Percentiles rank a stretch among this genome's conserved stretches.
Conservation (phyloP, 2,113 vertebrate species). For the Notarius lentiginosus region DNA sequence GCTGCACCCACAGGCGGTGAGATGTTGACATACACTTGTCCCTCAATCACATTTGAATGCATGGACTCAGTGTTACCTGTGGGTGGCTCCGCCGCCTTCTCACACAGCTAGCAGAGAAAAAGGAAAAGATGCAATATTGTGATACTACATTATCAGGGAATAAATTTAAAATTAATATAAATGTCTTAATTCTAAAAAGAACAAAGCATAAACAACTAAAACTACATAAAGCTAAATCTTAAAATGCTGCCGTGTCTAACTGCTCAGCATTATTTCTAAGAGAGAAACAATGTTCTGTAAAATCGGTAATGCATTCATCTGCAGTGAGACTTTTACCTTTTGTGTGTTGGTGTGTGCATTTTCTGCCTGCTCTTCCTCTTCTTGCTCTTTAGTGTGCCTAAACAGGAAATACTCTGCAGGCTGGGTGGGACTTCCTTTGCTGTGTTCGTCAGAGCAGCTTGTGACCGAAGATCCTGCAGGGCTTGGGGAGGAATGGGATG, state of each 20-base stretch:
- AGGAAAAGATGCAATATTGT: not conserved
- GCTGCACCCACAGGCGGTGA: constrained; percentile 78
- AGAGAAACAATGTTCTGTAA: not conserved
- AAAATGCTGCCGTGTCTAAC: not conserved
- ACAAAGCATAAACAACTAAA: not conserved
- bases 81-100: not conserved
- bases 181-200: not conserved
- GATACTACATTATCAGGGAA: not conserved
- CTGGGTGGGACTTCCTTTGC: constrained; percentile 84
- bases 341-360: constrained; percentile 34
- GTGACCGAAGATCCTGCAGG: constrained; percentile 88
- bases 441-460: constrained; percentile 91
- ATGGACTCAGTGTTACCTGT: constrained; percentile 33
- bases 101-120: constrained; percentile 2
- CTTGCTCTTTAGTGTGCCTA: constrained; percentile 62
- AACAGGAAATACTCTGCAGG: constrained; percentile 95
- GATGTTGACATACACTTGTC: constrained; percentile 89
- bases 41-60: constrained; percentile 71
- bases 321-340: constrained; percentile 17
- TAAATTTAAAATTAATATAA: not conserved
- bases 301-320: not conserved
- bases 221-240: not conserved
- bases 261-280: not conserved
- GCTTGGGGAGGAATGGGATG: constrained; percentile 93
- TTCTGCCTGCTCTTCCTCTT: constrained; percentile 45